These are phyloP conservation scores for Zosterops japonicus DNA, from an alignment of 2,113 vertebrate genomes.

Conservation along the genomic window DNA sequence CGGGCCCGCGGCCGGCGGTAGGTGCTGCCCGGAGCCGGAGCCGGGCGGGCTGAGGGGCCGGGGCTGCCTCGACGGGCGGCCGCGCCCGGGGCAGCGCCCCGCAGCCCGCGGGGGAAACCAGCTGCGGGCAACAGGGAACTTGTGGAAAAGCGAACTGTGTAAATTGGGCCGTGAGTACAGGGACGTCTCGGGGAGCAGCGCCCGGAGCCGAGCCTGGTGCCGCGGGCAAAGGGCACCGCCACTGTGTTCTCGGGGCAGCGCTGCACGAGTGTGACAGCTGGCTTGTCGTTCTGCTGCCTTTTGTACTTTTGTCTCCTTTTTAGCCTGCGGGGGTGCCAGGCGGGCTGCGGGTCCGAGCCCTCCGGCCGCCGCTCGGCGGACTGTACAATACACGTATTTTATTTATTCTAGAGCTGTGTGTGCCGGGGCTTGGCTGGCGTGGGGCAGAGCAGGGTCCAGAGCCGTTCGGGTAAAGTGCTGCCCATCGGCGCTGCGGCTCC, in stretches of 20 bases:
- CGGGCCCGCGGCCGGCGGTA: background rate
- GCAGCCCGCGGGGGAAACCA: background rate
- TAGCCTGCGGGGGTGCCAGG: background rate
- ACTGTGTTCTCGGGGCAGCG: background rate
- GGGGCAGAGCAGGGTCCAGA: background rate
- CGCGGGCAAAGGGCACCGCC: background rate
- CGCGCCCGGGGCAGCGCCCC: background rate
- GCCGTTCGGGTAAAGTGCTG: background rate
- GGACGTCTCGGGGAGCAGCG: background rate
- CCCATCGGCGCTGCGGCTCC: fast-evolving
- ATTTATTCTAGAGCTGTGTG: fast-evolving
- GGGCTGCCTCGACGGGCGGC: background rate
- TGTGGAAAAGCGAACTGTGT: background rate
- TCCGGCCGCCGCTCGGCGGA: background rate
- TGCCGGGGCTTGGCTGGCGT: background rate
- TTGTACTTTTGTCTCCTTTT: background rate
- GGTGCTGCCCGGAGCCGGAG: no score
- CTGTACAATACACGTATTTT: fast-evolving
- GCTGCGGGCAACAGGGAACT: background rate
- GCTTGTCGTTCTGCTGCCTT: background rate
- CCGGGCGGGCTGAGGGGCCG: no score
- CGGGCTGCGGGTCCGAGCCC: background rate
- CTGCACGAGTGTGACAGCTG: background rate
- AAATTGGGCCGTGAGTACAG: background rate
- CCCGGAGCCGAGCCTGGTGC: background rate